Evolutionary conservation across 2,888 invertebrate genomes (phyloP), one percentile per base, ranked within the genome.

Genomic region (Drosophila hawaiiensis): DNA sequence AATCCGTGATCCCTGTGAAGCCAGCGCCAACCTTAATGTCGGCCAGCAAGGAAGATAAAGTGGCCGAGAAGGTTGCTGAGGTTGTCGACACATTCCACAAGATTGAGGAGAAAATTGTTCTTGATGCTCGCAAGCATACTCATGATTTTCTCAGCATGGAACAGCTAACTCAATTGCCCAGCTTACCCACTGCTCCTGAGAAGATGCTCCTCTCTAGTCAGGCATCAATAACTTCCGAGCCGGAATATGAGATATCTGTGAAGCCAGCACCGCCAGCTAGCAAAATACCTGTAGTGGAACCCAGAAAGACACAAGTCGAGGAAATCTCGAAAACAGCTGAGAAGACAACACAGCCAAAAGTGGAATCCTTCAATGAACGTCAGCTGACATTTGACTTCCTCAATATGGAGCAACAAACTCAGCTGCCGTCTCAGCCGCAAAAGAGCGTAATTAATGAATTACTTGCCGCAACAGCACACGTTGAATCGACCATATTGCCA

Each of bases 91-190:
- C 90, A 61, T 71, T 85, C 76, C 78, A 85, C n/a, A 90, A 83
- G 56, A 78, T 90, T 49, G 90, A 90, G 25, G 61, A 78, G 55
- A 31, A 68, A 35, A 79, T 89, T 1, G 64, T 66, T 5, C n/a
- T 76, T 5, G 91, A 92, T 37, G 67, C 82, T n/a, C 77, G 63
- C 33, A 82, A 90, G 68, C 64, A 84, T 7, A 91, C 92, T 10
- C 81, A 84, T 39, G 91, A 92, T 68, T 92, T 92, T 52, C 70
- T 91, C 0, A 78, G 67, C 75, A 91, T 83, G 89, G 91, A 91
- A 37, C 89, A 91, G 64, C 79, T 91, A 73, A 78, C 71, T 9
- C 91, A 91, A 52, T 58, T 91, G 50, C 82, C 86, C 4, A 78
- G 70, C 29, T 25, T 83, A 22, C 73, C 68, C 0, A 59, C 68